These are phyloP conservation scores for Cettia cetti DNA, from an alignment of 2,113 vertebrate genomes.

Conservation along the genomic window DNA sequence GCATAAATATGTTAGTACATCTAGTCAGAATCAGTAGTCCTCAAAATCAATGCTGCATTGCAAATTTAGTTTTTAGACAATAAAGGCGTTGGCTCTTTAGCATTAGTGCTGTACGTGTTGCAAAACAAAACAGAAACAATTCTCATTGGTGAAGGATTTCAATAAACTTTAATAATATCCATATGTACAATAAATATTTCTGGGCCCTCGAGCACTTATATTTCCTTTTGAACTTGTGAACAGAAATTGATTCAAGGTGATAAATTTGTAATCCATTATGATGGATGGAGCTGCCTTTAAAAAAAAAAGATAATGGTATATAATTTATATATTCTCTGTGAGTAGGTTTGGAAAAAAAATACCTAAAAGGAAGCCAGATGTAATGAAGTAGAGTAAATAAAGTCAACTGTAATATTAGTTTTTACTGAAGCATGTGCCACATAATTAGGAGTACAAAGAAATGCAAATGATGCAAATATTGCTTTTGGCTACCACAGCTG, in stretches of 20 bases:
- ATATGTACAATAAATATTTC: conserved; percentile 91
- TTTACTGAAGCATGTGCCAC: conserved; percentile 64
- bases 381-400: conserved; percentile 58
- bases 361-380: conserved; percentile 51
- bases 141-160: conserved; percentile 56
- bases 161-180: conserved; percentile 79
- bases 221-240: conserved; percentile 89
- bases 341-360: conserved; percentile 62
- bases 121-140: conserved; percentile 48
- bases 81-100: not conserved
- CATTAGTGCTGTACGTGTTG: not conserved
- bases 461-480: conserved; percentile 22
- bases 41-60: not conserved
- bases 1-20: not conserved
- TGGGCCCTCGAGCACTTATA: conserved; percentile 83
- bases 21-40: not conserved
- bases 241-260: conserved; percentile 99
- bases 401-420: conserved; percentile 69
- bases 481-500: not conserved
- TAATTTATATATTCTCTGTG: conserved; percentile 68
- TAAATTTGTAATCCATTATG: conserved; percentile 92
- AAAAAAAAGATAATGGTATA: conserved; percentile 77
- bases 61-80: conserved; percentile 9
- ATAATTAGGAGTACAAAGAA: conserved; percentile 55
- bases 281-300: conserved; percentile 82